Percentiles rank a stretch among this genome's conserved stretches.
These are phyloP conservation scores for Otus scops DNA, from an alignment of 2,797 vertebrate genomes.

Conservation along the genomic window DNA sequence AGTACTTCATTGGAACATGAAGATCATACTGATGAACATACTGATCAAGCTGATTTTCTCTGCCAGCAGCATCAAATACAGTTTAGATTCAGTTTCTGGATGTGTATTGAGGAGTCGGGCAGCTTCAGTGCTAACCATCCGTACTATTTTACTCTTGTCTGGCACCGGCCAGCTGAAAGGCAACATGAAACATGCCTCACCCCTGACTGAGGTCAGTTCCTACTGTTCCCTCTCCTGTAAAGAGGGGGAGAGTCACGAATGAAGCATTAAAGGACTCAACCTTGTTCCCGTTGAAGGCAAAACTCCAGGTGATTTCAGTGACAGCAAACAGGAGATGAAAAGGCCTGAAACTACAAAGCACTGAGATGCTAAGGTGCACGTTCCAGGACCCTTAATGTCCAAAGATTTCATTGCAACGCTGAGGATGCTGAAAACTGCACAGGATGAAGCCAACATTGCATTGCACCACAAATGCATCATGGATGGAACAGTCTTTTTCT, in stretches of 20 bases:
- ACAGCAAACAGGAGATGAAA: background rate
- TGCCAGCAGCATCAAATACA: background rate
- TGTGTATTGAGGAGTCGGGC: rapidly evolving
- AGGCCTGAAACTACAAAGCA: background rate
- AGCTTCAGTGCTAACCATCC: background rate
- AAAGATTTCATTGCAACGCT: background rate
- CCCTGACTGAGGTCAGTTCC: background rate
- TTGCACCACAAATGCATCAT: background rate
- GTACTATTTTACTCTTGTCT: background rate
- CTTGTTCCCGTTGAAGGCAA: background rate
- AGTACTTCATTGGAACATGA: background rate
- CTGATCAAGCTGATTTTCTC: background rate
- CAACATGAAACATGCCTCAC: background rate
- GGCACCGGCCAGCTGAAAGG: background rate
- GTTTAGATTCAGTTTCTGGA: background rate
- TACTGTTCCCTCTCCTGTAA: background rate
- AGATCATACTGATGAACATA: background rate
- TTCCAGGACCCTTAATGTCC: background rate
- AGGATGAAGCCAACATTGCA: background rate
- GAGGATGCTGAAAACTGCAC: background rate
- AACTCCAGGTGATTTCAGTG: background rate
- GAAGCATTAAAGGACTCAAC: background rate
- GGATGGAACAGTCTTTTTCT: background rate
- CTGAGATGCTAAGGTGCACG: rapidly evolving
- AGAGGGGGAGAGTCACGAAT: background rate